Percentiles rank a stretch among this genome's conserved stretches.
Conservation (phyloP, 2,888 invertebrate species). For the Dermolepida albohirtum region DNA sequence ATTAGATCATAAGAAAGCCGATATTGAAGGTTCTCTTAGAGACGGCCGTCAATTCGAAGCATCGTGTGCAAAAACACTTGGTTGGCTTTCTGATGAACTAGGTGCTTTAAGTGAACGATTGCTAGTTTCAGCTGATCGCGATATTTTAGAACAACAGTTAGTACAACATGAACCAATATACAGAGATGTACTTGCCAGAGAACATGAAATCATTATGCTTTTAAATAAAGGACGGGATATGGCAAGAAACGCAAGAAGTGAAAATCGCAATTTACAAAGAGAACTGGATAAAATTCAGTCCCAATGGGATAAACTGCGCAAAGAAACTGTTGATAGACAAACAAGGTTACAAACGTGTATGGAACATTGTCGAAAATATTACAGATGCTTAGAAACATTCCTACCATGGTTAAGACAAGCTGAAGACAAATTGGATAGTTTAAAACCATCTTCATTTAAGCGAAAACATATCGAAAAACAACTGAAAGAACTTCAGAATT, state of each 20-base stretch:
- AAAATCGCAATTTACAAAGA: constrained; percentile 74
- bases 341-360: constrained; percentile 89
- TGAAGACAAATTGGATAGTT: constrained; percentile 83
- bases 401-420: constrained; percentile 89
- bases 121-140: constrained; percentile 87
- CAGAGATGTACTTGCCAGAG: constrained; percentile 86
- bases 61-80: constrained; percentile 87
- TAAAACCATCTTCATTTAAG: constrained; percentile 84
- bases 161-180: constrained; percentile 91
- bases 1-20: constrained; percentile 88
- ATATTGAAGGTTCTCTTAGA: constrained; percentile 78
- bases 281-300: constrained; percentile 91
- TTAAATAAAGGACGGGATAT: constrained; percentile 89
- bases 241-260: constrained; percentile 63
- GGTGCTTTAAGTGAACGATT: constrained; percentile 81
- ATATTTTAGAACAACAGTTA: constrained; percentile 86
- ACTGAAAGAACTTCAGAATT: constrained; percentile 85
- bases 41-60: constrained; percentile 93
- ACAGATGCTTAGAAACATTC: constrained; percentile 85
- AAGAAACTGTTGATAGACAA: constrained; percentile 88
- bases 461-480: constrained; percentile 90
- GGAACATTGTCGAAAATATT: constrained; percentile 93
- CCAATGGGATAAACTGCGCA: constrained; percentile 92
- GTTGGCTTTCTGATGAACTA: constrained; percentile 89
- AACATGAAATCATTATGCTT: constrained; percentile 94